phyloP scores from a whole-genome alignment of 1,140 invertebrate genomes.

The Mactra quadrangularis region DNA sequence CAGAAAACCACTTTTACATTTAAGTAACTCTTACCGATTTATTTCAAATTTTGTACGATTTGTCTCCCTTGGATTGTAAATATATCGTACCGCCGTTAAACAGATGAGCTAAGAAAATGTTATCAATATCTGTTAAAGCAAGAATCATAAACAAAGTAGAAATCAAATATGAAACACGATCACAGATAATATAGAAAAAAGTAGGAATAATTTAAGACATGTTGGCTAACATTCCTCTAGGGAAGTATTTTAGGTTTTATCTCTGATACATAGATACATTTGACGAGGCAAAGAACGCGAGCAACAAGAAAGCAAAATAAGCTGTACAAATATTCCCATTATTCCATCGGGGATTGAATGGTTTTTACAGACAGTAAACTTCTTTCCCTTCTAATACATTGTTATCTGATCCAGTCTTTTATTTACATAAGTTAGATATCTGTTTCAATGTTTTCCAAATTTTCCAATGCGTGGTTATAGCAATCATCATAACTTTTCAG shows the following conservation, averaged over 20 bases:
- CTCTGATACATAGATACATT: slow-evolving; percentile 4
- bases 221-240: background rate
- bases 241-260: background rate
- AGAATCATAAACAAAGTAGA: no score
- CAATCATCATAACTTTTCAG: no score
- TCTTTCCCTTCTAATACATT: slow-evolving; percentile 5
- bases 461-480: background rate
- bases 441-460: background rate
- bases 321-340: slow-evolving; percentile 45
- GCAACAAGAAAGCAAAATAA: slow-evolving; percentile 39
- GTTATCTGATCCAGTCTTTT: slow-evolving; percentile 57
- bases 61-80: slow-evolving; percentile 18
- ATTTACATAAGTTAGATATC: slow-evolving; percentile 40
- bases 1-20: no score
- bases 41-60: background rate
- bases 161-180: background rate
- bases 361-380: slow-evolving; percentile 49
- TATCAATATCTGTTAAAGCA: no score
- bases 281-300: slow-evolving; percentile 44
- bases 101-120: no score
- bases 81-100: background rate
- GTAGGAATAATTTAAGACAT: background rate
- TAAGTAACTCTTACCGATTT: background rate
- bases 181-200: no score
- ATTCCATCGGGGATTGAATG: slow-evolving; percentile 42